A percentile compares a stretch with the other conserved stretches of the same genome.
These are phyloP conservation scores for Kryphioiulus occultus DNA, from an alignment of 2,888 invertebrate species.

Conservation along the genomic window DNA sequence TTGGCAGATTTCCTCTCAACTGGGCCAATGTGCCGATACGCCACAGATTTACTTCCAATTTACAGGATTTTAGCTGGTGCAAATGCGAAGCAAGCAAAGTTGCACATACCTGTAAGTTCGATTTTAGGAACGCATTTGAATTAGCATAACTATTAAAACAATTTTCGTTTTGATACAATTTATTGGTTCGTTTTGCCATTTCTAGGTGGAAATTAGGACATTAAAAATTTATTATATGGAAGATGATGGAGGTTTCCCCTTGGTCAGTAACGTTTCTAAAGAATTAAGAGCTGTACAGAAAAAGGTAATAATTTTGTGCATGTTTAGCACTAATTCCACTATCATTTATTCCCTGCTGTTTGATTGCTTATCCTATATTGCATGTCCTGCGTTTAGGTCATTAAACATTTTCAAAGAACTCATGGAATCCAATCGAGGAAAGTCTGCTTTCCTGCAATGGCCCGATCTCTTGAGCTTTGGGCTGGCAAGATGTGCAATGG, in stretches of 20 bases:
- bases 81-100: conserved; percentile 52
- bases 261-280: conserved; percentile 75
- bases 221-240: conserved; percentile 83
- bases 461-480: conserved; percentile 58
- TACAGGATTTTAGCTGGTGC: conserved; percentile 71
- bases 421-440: not conserved
- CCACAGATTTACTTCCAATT: conserved; percentile 81
- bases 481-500: conserved; percentile 54
- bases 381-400: not conserved
- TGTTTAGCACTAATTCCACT: not conserved
- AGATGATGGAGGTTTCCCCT: conserved; percentile 75
- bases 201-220: conserved; percentile 68
- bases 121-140: not conserved
- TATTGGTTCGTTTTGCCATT: not conserved
- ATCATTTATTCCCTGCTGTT: too few relatives aligned
- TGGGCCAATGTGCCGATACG: conserved; percentile 89
- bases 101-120: conserved; percentile 46
- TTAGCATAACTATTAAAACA: too few relatives aligned
- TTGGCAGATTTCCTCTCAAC: conserved; percentile 79
- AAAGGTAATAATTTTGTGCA: conserved; percentile 61
- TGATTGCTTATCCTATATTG: not conserved
- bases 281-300: conserved; percentile 75
- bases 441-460: conserved; percentile 49
- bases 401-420: conserved; percentile 4
- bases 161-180: too few relatives aligned